Base-by-base conservation (phyloP, 1,140 invertebrate species). In the Araneus ventricosus region DNA sequence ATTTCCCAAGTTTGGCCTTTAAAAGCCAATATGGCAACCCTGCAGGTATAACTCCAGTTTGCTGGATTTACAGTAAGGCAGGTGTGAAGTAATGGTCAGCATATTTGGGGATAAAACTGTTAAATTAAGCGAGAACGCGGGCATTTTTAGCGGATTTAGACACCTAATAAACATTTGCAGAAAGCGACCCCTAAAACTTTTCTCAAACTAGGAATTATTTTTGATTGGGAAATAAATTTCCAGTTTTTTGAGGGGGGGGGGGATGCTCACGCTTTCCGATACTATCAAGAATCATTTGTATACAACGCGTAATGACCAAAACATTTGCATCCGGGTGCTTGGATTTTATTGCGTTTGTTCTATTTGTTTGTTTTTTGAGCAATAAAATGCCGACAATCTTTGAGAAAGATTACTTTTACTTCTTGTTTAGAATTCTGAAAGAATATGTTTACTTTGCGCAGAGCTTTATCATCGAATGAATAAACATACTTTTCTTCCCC, bases 91-190 rank as follows among this genome's bases (percentile, higher is more conserved):
- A 82, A 82, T 82, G 39, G 8, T 45, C 24, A 41, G 41, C 2
- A 27, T 82, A 82, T 24, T 41, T 2, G 41, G n/a, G 41, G n/a
- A n/a, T 82, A 41, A 82, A 82, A 52, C 41, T 22, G 22, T 82
- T 52, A 82, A 82, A 82, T 45, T 45, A 82, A 82, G 80, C 80
- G 39, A 82, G 17, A 82, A 82, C 24, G 41, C 20, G 10, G n/a
- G 80, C 80, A 45, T 45, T 41, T 41, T 52, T 27, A 82, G 80
- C n/a, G 80, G 80, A 82, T 45, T 82, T 82, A 82, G 41, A 41
- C 80, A 82, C 39, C 22, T 24, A 82, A 82, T 82, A 82, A 82
- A 45, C 24, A 82, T 45, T 82, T 27, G 27, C 4, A 52, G 7
- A n/a, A 4, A 17, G 8, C n/a, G 24, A 27, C 24, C 80, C 39